Percentiles rank a stretch among this genome's conserved stretches.
Evolutionary conservation across 2,888 invertebrate genomes (phyloP).

Genomic region (Meteorus colon): DNA sequence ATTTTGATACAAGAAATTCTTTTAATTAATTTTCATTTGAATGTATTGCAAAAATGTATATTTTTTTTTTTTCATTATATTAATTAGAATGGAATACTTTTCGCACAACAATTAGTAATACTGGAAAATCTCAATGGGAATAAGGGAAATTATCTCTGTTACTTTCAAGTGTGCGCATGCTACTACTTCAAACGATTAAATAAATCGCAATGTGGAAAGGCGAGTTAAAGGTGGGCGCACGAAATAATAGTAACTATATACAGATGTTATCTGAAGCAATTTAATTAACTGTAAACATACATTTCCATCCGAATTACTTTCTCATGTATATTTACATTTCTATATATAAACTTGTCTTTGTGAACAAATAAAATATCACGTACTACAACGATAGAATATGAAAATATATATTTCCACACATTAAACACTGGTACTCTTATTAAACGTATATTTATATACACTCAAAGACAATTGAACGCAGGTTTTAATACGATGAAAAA

Average conservation of each 20-base stretch:
- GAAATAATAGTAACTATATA: conserved; percentile 16
- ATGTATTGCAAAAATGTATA: neutral
- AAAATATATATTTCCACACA: too few species aligned
- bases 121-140: too few species aligned
- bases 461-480: conserved; percentile 39
- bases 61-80: too few species aligned
- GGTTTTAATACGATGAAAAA: conserved; percentile 51
- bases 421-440: too few species aligned
- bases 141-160: conserved; percentile 22
- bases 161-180: conserved; percentile 22
- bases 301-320: neutral
- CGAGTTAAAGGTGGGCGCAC: neutral
- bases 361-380: too few species aligned
- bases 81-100: too few species aligned
- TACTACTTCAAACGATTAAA: conserved; percentile 1
- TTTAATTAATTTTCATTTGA: neutral
- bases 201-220: conserved; percentile 1
- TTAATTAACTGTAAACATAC: conserved; percentile 45
- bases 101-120: too few species aligned
- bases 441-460: too few species aligned
- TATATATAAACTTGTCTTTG: neutral
- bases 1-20: too few species aligned
- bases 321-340: neutral
- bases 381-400: too few species aligned
- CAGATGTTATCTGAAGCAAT: conserved; percentile 21